Base-by-base conservation (phyloP, 2,797 vertebrate genomes). In the Eidolon dupreanum region DNA sequence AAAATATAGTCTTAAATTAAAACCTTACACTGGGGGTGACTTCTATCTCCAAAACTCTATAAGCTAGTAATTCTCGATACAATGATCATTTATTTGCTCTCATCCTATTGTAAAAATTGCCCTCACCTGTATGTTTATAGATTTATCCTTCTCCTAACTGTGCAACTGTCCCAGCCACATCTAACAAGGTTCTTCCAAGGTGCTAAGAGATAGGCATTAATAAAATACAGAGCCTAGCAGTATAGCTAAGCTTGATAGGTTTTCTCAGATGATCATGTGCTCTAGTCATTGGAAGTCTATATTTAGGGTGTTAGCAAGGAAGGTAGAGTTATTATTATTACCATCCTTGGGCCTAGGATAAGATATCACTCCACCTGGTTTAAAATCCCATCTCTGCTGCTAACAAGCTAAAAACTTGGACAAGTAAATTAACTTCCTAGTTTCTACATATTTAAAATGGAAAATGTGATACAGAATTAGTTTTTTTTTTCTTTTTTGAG, bases 1-100 rank as follows among this genome's bases (percentile, higher is more conserved):
- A 92, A 96, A 92, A 90, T 88, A 68, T 81, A 97, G 94, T 96
- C 88, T 70, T 55, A 55, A 84, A 19, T 49, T 95, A 75, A 43
- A 95, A 86, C 49, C 36, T 66, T 73, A 12, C 6, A 16, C 43
- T 49, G 75, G 15, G 36, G 38, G 33, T 84, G 31, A 96, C 57
- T 70, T 93, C 74, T 79, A 1, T 43, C 24, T 90, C 24, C 46
- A 61, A 46, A 5, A 73, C 0, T 49, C 13, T 88, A 3, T 20
- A 79, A 81, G 12, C 12, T 10, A 59, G 2, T 0, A 15, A 59
- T 88, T 71, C 7, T 38, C 43, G 1, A 4, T 33, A 11, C 28
- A 81, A 38, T 65, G 22, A 79, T 22, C 3, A 20, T 57, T 79
- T 66, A 10, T 84, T 33, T 63, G 3, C 9, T 38, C 8, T 53